Evolutionary conservation across 2,888 invertebrate genomes (phyloP).

Genomic region (Adineta ricciae): DNA sequence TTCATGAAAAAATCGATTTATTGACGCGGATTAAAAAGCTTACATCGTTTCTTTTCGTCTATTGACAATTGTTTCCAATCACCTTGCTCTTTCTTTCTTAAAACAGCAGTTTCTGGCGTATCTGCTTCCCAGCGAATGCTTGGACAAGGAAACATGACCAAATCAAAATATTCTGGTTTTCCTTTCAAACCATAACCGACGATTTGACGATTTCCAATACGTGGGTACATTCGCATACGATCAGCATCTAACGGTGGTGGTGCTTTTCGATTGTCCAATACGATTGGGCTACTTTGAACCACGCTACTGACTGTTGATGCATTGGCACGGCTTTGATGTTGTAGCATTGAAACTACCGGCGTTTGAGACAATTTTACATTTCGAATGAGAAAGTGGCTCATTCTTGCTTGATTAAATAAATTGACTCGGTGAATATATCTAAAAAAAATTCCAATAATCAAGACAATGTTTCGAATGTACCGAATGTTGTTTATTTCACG

Average conservation of each 20-base stretch:
- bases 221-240: slow-evolving; percentile 10
- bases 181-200: slow-evolving; percentile 79
- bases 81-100: slow-evolving; percentile 80
- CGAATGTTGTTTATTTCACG: not conserved
- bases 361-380: not conserved
- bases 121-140: slow-evolving; percentile 60
- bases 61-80: slow-evolving; percentile 80
- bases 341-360: not conserved
- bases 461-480: not conserved
- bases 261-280: not conserved
- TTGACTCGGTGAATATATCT: not conserved
- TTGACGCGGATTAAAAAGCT: too few species aligned
- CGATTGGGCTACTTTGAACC: not conserved
- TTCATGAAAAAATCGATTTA: not conserved
- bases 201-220: slow-evolving; percentile 59
- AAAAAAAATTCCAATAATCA: not conserved
- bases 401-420: not conserved
- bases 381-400: not conserved
- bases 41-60: slow-evolving; percentile 74
- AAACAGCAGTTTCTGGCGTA: slow-evolving; percentile 63
- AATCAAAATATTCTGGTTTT: slow-evolving; percentile 65
- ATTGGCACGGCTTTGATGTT: not conserved
- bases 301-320: not conserved
- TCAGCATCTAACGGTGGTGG: not conserved
- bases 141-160: slow-evolving; percentile 70